These are phyloP conservation scores for Mormoops blainvillei DNA, from an alignment of 2,113 vertebrate genomes.

Conservation along the genomic window DNA sequence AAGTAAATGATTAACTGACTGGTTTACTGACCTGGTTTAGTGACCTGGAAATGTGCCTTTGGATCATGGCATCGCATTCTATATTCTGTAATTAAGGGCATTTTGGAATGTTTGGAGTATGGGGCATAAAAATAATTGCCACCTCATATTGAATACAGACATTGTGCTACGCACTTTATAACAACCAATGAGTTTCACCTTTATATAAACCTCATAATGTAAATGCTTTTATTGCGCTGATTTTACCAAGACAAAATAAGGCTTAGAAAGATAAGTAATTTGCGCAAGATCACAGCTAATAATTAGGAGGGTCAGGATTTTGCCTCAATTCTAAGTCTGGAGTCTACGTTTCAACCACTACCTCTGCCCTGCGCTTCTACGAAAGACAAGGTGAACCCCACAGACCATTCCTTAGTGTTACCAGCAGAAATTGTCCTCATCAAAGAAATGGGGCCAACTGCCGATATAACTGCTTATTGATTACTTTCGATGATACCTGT, in stretches of 20 bases:
- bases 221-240: not conserved
- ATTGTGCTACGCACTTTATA: not conserved
- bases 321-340: not conserved
- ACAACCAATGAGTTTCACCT: not conserved
- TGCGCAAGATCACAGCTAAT: not conserved
- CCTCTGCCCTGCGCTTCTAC: not conserved
- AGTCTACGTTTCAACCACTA: not conserved
- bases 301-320: not conserved
- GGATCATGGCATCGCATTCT: not conserved
- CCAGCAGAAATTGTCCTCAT: not conserved
- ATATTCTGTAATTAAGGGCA: not conserved
- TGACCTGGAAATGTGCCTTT: not conserved
- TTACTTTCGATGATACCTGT: not conserved
- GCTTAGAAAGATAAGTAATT: not conserved
- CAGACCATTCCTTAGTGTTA: not conserved
- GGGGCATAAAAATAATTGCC: not conserved
- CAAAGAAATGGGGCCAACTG: not conserved
- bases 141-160: not conserved
- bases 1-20: not conserved
- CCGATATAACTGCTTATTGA: not conserved
- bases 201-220: not conserved
- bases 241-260: slow-evolving; percentile 9
- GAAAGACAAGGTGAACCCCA: not conserved
- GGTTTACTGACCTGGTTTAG: not conserved
- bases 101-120: not conserved